Base-by-base conservation (phyloP, 2,888 invertebrate genomes). In the Brachycybe producta region DNA sequence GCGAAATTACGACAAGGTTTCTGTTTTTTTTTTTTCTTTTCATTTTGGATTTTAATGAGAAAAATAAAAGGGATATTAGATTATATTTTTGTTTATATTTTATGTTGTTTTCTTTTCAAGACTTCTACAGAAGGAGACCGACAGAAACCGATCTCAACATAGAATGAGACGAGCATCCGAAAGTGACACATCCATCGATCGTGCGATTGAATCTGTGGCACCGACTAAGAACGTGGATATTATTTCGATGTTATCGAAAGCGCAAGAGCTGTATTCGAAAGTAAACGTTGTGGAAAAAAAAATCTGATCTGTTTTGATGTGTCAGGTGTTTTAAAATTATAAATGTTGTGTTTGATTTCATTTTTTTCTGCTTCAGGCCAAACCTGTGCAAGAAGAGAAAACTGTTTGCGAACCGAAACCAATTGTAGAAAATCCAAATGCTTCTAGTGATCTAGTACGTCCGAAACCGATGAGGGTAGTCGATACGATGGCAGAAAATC, bases 221-320 rank as follows among this genome's bases (percentile, higher is more conserved):
- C 24, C 13, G 24, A 23, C 46, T 13, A 43, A 45, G 36, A 15
- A 38, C 51, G 67, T 68, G 27, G 69, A 70, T 57, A 70, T 72
- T 42, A 83, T 87, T 65, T 81, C 82, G 62, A 84, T 91, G 84
- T 70, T 91, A 54, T 83, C 82, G 50, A 85, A 84, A 67, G 91
- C 91, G 4, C 88, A 90, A 64, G 82, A 87, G 64, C 85, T 87
- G 64, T 86, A 81, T 64, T 83, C 84, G 65, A 79, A 64, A 58
- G 60, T 58, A 40, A 45, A 27, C 8, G 8, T 28, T 40, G 5
- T 21, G 8, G 8, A 23, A 8, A 13, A 19, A 19, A 41, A 11
- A 30, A 11, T 30, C n/a, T n/a, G n/a, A n/a, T 30, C n/a, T 30
- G 32, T 11, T 30, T 30, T 30, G 32, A 30, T 30, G 32, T 35